phyloP scores from a whole-genome alignment of 2,113 vertebrate species.

The Pseudonaja textilis region DNA sequence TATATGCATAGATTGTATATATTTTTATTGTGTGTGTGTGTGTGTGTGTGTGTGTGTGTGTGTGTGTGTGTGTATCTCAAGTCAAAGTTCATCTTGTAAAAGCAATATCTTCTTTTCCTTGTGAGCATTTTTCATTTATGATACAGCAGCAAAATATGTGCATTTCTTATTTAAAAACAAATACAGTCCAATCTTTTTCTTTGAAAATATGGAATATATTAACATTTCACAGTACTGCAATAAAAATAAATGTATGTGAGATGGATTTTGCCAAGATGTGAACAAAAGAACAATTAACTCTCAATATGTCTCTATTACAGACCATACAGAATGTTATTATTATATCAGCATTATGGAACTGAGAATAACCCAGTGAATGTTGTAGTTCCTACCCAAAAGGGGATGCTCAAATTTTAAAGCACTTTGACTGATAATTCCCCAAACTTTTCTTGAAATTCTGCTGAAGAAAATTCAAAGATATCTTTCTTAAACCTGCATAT shows the following conservation, averaged over 20 bases:
- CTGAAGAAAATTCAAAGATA: neutral
- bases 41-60: too few relatives aligned
- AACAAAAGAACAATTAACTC: slow-evolving; percentile 21
- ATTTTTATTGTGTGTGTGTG: too few relatives aligned
- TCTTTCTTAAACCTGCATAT: neutral
- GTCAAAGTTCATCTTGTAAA: slow-evolving; percentile 16
- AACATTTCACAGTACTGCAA: slow-evolving; percentile 14
- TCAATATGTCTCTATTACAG: slow-evolving; percentile 11
- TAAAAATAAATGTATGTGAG: slow-evolving; percentile 14
- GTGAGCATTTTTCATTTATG: slow-evolving; percentile 8
- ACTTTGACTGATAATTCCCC: neutral
- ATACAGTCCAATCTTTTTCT: slow-evolving; percentile 22
- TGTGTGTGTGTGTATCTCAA: neutral
- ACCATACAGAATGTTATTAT: neutral
- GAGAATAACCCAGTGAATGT: neutral
- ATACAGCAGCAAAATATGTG: slow-evolving; percentile 40
- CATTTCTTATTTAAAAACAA: slow-evolving; percentile 52
- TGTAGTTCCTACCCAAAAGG: neutral
- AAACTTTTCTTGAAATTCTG: neutral
- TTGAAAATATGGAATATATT: slow-evolving; percentile 31
- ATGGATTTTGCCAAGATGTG: slow-evolving; percentile 1
- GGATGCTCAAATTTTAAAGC: neutral
- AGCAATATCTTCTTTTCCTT: neutral
- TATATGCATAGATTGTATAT: too few relatives aligned
- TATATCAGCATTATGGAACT: neutral